A percentile compares a stretch with the other conserved stretches of the same genome.
Conservation (phyloP, 2,888 invertebrate species). For the Dione juno region DNA sequence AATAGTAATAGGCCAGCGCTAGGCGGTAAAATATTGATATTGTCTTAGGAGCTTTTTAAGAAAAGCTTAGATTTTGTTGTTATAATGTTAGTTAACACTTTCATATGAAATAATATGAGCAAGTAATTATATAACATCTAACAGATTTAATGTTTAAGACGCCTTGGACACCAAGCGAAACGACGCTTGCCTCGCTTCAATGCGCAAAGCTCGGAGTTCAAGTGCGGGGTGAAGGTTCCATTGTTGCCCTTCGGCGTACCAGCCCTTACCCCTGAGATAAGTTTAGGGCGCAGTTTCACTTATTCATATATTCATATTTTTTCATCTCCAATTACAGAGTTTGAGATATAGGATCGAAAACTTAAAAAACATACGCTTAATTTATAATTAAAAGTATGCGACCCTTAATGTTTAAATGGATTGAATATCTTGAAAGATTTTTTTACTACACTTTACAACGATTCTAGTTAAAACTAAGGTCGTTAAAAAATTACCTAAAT, state of each 20-base stretch:
- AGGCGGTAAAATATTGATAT: neutral
- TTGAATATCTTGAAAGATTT: too few relatives aligned
- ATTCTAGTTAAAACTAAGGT: too few relatives aligned
- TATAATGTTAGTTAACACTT: neutral
- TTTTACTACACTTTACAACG: too few relatives aligned
- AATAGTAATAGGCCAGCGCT: neutral
- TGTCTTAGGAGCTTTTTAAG: neutral
- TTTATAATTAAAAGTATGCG: too few relatives aligned
- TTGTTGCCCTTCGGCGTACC: conserved; percentile 50
- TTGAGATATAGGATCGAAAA: neutral
- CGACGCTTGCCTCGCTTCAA: conserved; percentile 65
- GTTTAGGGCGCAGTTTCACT: conserved; percentile 43
- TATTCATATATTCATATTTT: conserved; percentile 40
- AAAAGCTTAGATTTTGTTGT: neutral
- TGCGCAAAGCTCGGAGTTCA: conserved; percentile 75
- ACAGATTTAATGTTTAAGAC: conserved; percentile 32
- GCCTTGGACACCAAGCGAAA: conserved; percentile 53
- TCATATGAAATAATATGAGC: neutral
- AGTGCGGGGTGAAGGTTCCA: conserved; percentile 81
- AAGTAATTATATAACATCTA: conserved; percentile 16
- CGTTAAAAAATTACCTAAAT: neutral
- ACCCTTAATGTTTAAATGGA: too few relatives aligned
- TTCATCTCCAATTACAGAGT: neutral
- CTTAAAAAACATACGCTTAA: too few relatives aligned
- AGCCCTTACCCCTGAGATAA: conserved; percentile 44